Evolutionary conservation across 2,888 invertebrate genomes (phyloP), one percentile per base, ranked within the genome.

Genomic region (Exephanes ischioxanthus): DNA sequence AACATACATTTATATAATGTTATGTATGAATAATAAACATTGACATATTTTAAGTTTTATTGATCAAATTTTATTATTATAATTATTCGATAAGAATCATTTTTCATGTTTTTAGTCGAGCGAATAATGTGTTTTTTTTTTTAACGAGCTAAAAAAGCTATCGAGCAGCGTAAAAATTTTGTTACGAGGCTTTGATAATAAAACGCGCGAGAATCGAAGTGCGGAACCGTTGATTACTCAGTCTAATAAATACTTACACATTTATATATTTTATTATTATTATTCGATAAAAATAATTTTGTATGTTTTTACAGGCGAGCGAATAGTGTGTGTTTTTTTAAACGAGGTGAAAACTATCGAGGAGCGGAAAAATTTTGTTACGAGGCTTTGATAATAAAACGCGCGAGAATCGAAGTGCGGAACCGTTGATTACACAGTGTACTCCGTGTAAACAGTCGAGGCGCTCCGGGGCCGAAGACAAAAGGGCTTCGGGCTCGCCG

Each of bases 381-480:
- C 30, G 33, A 33, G 6, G 33, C 26, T 30, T 2, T 16, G 14
- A 16, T 6, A 30, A 33, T 4, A 7, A 63, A 33, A 26, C 16
- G 14, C 16, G 33, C n/a, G n/a, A 16, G 51, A 7, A 77, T 55
- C 67, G 41, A 9, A 14, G 30, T 37, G 63, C 22, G 33, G 51
- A 67, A 16, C 22, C 53, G 67, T 66, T 67, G 66, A 77, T 67
- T 77, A n/a, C 67, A 55, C n/a, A n/a, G 67, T 77, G 41, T 67
- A 22, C 53, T 67, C 41, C 1, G 41, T 22, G 67, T 26, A 77
- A 19, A 77, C 76, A 77, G 22, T 22, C 4, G 71, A 80, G 71
- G 48, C 51, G 26, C 33, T 33, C n/a, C 16, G 26, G 14, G 26
- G 22, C 26, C 30, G 37, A 63, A 63, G 55, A 58, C 22, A 51